A percentile compares a stretch with the other conserved stretches of the same genome.
phyloP scores from a whole-genome alignment of 2,113 vertebrate genomes.

The Syrrhaptes paradoxus region DNA sequence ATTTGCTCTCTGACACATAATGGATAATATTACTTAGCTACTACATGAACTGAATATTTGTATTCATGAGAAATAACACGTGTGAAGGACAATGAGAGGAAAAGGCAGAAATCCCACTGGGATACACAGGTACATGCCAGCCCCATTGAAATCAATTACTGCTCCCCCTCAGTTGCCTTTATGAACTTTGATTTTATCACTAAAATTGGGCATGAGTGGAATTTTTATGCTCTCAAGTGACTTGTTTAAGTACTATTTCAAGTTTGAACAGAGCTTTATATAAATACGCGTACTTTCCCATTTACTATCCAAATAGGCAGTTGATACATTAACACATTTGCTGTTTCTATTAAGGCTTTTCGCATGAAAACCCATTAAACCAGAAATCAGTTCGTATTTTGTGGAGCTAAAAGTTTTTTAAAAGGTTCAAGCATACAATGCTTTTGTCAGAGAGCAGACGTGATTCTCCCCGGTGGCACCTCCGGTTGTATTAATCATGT shows the following conservation, averaged over 20 bases:
- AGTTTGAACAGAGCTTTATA: neutral
- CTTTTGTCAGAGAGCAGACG: neutral
- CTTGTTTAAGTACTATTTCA: neutral
- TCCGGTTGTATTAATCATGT: neutral
- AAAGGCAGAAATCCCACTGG: neutral
- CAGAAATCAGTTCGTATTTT: neutral
- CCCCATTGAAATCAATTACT: neutral
- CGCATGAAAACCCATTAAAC: neutral
- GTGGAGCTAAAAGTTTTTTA: neutral
- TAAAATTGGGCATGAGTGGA: neutral
- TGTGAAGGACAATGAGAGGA: neutral
- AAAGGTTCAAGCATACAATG: neutral
- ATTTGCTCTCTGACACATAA: neutral
- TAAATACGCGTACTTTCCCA: neutral
- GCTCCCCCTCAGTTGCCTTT: neutral
- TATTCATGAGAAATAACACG: neutral
- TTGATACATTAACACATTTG: neutral
- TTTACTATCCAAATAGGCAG: neutral
- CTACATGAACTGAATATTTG: neutral
- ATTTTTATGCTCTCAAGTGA: neutral
- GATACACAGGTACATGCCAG: neutral
- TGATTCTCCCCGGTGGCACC: neutral
- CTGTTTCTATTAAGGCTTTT: neutral
- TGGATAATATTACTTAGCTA: neutral
- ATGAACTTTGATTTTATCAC: conserved; percentile 11